Evolutionary conservation across 1,140 invertebrate genomes (phyloP), one percentile per base, ranked within the genome.

Genomic region (Lepidurus packardi): DNA sequence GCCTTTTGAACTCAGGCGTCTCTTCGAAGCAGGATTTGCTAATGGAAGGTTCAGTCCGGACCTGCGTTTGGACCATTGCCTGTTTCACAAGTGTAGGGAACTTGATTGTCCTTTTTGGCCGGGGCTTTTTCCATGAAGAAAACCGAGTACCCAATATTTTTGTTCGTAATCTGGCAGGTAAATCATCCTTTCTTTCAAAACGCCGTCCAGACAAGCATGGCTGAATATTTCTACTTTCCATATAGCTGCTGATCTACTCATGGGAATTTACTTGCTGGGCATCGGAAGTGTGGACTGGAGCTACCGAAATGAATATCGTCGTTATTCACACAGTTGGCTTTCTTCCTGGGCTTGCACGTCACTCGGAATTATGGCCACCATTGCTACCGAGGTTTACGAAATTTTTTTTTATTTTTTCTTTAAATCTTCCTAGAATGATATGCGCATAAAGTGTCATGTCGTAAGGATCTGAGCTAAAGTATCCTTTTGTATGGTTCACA

Each of bases 221-320:
- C 9, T 21, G 43, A 24, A 45, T 16, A 53, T 76, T 9, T 77
- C 24, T 24, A 25, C 11, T 11, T 73, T 73, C 74, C 24, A 82
- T 84, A 25, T 81, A 89, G 87, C 90, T 21, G 90, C 92, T 7
- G 93, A 94, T 84, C 86, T 93, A 80, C 83, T 94, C 21, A 94
- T 94, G 91, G 92, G 92, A 1, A 83, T 93, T 73, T 94, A 94
- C 84, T 85, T 94, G 77, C 82, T 92, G 13, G 86, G 90, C 74
- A 91, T 94, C 80, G 92, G 89, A 5, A 83, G 88, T 44, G 87
- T 90, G 81, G 93, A 94, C 83, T 82, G 87, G 34, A 85, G 86
- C 75, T 92, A 88, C 82, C 85, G 91, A 24, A 87, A 89, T 75
- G 85, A 85, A 73, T 94, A 92, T 84, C 87, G 90, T 80, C 82